Evolutionary conservation across 2,113 vertebrate genomes (phyloP), one percentile per base, ranked within the genome.

Genomic region (Sarotherodon lohbergeri): DNA sequence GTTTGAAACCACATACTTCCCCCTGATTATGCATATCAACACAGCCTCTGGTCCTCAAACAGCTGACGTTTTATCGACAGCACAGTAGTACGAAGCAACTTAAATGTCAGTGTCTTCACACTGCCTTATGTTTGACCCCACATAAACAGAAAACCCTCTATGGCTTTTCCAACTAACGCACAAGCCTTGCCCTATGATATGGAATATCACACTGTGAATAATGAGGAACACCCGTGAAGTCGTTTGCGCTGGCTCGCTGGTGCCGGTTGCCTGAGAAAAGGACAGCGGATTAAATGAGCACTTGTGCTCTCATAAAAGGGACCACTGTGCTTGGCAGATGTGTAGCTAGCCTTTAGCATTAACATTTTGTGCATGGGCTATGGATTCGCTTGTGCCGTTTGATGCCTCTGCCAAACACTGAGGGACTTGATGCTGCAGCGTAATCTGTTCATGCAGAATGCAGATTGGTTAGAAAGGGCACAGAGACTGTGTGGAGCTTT

Each of bases 321-420:
- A 80, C 84, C 86, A 92, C 89, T 95, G 93, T 95, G 92, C 86
- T 85, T 48, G 86, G 93, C 92, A 95, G 94, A 95, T 95, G 94
- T 93, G 93, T 80, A 85, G 89, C 90, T 94, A 92, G 90, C 93
- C 87, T 87, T 93, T 94, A 93, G 91, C 92, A 89, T 95, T 93
- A 91, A 91, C 93, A 93, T 94, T 92, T 94, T 81, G 90, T 39
- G 82, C 92, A 85, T 86, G 92, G 90, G 61, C 82, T 84, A 61
- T 78, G 89, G 90, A 91, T 83, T 79, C 52, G 80, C 71, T 81
- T 16, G 83, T 50, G 80, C 34, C 10, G 71, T 92, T 92, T 91
- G 92, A 95, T 87, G 91, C 88, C 59, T 36, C 41, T 57, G 93
- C 92, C 93, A 95, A 87, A 89, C 80, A 84, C 22, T 56, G 76